phyloP scores from a whole-genome alignment of 2,113 vertebrate species.

The Ochotona princeps region DNA sequence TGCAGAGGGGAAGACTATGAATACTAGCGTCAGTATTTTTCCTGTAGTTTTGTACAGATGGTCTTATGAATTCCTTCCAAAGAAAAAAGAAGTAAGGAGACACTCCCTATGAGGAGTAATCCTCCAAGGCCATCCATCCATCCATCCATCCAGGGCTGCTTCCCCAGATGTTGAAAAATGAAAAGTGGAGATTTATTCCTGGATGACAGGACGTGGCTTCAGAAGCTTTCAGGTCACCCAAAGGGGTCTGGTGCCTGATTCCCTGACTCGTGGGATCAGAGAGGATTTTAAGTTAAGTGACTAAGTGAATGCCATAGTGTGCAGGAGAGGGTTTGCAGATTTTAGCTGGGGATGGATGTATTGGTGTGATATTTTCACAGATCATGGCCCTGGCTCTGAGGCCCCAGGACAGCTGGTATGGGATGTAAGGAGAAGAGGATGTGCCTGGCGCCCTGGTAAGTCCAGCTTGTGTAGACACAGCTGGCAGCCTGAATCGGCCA shows the following conservation, averaged over 20 bases:
- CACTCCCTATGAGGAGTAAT: background rate
- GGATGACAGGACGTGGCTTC: background rate
- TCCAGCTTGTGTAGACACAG: background rate
- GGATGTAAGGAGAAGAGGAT: background rate
- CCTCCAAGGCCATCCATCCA: background rate
- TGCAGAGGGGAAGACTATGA: conserved; percentile 37
- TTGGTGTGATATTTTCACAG: background rate
- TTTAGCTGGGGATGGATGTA: background rate
- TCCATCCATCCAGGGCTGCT: background rate
- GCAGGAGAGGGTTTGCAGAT: background rate
- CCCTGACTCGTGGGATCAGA: background rate
- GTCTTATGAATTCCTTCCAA: conserved; percentile 36
- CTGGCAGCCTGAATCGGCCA: background rate
- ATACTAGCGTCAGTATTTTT: background rate
- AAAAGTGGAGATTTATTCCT: background rate
- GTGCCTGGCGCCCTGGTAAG: background rate
- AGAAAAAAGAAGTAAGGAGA: conserved; percentile 14
- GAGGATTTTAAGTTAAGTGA: background rate
- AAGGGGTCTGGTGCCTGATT: background rate
- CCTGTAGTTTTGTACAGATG: background rate
- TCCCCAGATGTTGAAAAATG: conserved; percentile 4
- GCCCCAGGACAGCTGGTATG: background rate
- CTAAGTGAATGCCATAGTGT: background rate
- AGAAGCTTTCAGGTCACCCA: background rate
- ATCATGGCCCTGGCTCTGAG: rapidly evolving